phyloP scores from a whole-genome alignment of 2,113 vertebrate species.

The Cynoglossus semilaevis region DNA sequence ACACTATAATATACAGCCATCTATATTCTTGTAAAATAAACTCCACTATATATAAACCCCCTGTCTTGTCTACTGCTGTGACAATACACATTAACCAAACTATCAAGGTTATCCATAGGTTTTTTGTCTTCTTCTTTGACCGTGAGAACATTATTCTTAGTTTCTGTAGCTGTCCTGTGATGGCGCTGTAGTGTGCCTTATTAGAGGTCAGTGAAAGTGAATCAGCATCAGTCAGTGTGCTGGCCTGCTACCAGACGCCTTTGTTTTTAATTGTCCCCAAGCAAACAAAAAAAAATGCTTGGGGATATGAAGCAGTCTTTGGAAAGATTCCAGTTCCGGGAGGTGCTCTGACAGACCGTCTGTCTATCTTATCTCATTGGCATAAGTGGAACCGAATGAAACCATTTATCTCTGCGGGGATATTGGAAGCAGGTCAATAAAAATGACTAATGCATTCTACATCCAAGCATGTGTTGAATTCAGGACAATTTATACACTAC shows the following conservation, averaged over 20 bases:
- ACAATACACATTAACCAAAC: conserved; percentile 6
- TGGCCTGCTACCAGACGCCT: conserved; percentile 54
- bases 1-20: no score
- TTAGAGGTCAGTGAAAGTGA: conserved; percentile 42
- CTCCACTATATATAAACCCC: conserved; percentile 5
- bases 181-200: conserved; percentile 22
- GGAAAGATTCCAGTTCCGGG: conserved; percentile 28
- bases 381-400: conserved; percentile 52
- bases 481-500: conserved; percentile 6
- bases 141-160: conserved; percentile 4
- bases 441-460: conserved; percentile 47
- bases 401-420: conserved; percentile 43
- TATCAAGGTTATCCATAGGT: conserved; percentile 39
- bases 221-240: conserved; percentile 42
- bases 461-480: conserved; percentile 16
- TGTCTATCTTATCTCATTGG: conserved; percentile 53
- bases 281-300: conserved; percentile 26
- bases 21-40: background rate
- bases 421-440: conserved; percentile 31
- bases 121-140: no score
- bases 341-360: conserved; percentile 27
- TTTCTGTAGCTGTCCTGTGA: conserved; percentile 20
- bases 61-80: background rate
- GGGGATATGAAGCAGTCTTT: conserved; percentile 45
- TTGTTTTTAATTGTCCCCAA: conserved; percentile 59